Evolutionary conservation across 2,113 vertebrate genomes (phyloP).

Genomic region (Clarias macrocephalus): DNA sequence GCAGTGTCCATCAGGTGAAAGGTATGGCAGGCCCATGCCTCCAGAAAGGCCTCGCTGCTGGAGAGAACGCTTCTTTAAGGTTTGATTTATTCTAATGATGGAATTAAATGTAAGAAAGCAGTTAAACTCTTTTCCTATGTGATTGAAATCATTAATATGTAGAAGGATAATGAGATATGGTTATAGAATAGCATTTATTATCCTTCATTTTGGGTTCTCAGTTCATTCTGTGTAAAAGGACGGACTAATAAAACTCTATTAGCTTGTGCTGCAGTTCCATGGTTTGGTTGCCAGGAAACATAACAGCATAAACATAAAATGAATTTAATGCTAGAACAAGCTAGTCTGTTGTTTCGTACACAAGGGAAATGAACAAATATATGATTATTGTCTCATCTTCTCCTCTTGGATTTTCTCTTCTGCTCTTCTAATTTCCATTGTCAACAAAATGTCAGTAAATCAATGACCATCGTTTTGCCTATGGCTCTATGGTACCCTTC

Average conservation of each 20-base stretch:
- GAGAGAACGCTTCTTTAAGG: conserved; percentile 82
- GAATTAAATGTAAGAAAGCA: background rate
- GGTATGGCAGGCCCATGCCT: conserved; percentile 66
- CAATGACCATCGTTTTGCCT: background rate
- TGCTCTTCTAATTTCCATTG: background rate
- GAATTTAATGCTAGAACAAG: background rate
- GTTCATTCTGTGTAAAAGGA: background rate
- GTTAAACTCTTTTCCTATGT: background rate
- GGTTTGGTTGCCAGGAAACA: background rate
- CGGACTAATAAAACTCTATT: background rate
- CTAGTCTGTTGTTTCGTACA: background rate
- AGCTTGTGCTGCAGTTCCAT: background rate
- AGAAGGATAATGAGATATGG: background rate
- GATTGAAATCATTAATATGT: background rate
- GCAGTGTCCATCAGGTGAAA: conserved; percentile 38
- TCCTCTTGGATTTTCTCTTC: background rate
- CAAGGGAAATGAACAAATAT: background rate
- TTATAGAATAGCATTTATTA: background rate
- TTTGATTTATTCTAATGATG: conserved; percentile 45
- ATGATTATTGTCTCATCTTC: background rate
- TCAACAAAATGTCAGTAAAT: background rate
- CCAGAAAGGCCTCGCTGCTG: conserved; percentile 84
- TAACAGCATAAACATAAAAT: background rate
- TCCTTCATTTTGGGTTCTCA: background rate
- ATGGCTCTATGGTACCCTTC: too few relatives aligned